A percentile compares a stretch with the other conserved stretches of the same genome.
Conservation (phyloP, 2,797 vertebrate species). For the Chelon labrosus region DNA sequence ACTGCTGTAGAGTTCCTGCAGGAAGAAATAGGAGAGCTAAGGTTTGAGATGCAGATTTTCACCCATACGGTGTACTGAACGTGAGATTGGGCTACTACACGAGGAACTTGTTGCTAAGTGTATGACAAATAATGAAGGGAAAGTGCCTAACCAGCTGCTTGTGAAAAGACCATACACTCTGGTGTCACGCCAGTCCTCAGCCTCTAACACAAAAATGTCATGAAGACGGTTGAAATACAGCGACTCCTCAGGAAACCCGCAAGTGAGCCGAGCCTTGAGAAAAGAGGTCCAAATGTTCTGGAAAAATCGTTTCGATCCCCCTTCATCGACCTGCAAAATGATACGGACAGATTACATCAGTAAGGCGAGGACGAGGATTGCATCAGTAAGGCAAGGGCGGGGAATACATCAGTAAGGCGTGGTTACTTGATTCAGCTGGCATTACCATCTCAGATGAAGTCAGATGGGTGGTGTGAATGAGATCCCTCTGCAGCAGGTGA, state of each 20-base stretch:
- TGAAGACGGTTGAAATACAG: slow-evolving; percentile 85
- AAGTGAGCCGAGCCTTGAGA: slow-evolving; percentile 86
- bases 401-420: too few species aligned
- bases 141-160: slow-evolving; percentile 84
- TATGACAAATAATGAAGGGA: slow-evolving; percentile 31
- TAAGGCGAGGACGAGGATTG: too few species aligned
- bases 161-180: slow-evolving; percentile 85
- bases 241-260: slow-evolving; percentile 80
- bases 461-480: neutral
- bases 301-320: slow-evolving; percentile 81
- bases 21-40: neutral
- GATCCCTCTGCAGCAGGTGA: slow-evolving; percentile 3
- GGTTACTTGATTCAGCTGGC: slow-evolving; percentile 18
- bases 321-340: slow-evolving; percentile 82
- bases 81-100: too few species aligned
- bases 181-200: slow-evolving; percentile 76
- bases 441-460: neutral
- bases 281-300: slow-evolving; percentile 87
- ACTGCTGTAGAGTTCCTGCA: slow-evolving; percentile 86
- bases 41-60: neutral
- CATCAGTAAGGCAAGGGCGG: too few species aligned
- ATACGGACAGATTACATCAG: neutral
- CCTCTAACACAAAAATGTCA: slow-evolving; percentile 77
- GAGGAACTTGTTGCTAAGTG: slow-evolving; percentile 5
- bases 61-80: too few species aligned